Percentiles rank a stretch among this genome's conserved stretches.
Evolutionary conservation across 2,797 vertebrate species (phyloP).

Genomic region (Potorous gilbertii): DNA sequence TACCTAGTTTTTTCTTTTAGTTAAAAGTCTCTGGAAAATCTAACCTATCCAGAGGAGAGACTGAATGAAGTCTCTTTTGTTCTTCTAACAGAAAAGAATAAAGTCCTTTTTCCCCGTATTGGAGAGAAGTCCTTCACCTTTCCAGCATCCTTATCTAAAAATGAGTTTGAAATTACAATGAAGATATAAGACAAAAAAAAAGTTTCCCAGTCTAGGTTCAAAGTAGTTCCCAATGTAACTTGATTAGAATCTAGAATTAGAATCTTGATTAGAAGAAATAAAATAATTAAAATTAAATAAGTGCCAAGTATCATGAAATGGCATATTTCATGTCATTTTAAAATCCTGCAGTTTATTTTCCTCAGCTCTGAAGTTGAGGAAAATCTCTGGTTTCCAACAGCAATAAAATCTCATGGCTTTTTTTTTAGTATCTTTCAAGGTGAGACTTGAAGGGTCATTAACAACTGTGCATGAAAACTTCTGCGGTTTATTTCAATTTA

Average conservation of each 20-base stretch:
- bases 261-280: not conserved
- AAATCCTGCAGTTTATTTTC: not conserved
- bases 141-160: not conserved
- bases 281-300: slow-evolving; percentile 44
- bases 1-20: not conserved
- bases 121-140: not conserved
- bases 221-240: not conserved
- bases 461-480: not conserved
- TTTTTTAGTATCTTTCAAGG: not conserved
- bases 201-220: not conserved
- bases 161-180: not conserved
- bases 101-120: not conserved
- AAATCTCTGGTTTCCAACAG: not conserved
- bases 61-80: not conserved
- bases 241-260: slow-evolving; percentile 42
- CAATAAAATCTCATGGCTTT: not conserved
- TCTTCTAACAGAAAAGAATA: not conserved
- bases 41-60: not conserved
- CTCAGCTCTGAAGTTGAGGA: not conserved
- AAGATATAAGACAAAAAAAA: not conserved
- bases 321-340: not conserved
- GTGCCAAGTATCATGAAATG: not conserved
- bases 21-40: not conserved
- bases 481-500: not conserved
- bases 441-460: not conserved